Evolutionary conservation across 1,140 invertebrate species (phyloP), one percentile per base, ranked within the genome.

Genomic region (Drosophila navojoa): DNA sequence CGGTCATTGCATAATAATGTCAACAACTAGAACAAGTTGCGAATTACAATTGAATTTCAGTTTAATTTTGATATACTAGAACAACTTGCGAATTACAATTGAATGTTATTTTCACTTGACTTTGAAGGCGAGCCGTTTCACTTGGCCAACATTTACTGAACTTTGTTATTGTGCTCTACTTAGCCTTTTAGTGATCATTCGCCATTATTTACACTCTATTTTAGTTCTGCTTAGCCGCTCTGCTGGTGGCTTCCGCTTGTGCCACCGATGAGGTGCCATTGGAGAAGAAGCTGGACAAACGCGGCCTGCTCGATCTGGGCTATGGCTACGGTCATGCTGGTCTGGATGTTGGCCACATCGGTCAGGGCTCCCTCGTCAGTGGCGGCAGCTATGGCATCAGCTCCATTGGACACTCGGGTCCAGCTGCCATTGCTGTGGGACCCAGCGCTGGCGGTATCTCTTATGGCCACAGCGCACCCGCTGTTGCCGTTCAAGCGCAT

Each of bases 171-270:
- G 40, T 42, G 11, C 4, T 6, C 42, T 3, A 44, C 32, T 9
- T 32, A 7, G 2, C 5, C 6, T 5, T 10, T 32, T 32, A 32
- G 5, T 32, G 6, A 5, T 32, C 32, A 15, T 44, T 54, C 29
- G 1, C n/a, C 4, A 15, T 44, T 54, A 22, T 5, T 19, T 4
- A 16, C 38, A 42, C 13, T 29, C 58, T 19, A 91, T 90, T 52
- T 87, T 94, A 96, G 95, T 92, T 96, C 86, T 94, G 93, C 85
- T 91, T 95, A 93, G 94, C 94, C 92, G 93, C 96, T 93, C 93
- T 96, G 92, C 94, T 95, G 93, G 94, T 96, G 92, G 93, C 95
- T 90, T 95, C 94, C 72, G 84, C 84, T 50, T 87, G 54, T 91
- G 93, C 94, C 82, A 94, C 94, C 92, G 81, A 87, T 40, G 74